phyloP scores from a whole-genome alignment of 2,797 vertebrate genomes.

The Sebastes kiyomatsui region DNA sequence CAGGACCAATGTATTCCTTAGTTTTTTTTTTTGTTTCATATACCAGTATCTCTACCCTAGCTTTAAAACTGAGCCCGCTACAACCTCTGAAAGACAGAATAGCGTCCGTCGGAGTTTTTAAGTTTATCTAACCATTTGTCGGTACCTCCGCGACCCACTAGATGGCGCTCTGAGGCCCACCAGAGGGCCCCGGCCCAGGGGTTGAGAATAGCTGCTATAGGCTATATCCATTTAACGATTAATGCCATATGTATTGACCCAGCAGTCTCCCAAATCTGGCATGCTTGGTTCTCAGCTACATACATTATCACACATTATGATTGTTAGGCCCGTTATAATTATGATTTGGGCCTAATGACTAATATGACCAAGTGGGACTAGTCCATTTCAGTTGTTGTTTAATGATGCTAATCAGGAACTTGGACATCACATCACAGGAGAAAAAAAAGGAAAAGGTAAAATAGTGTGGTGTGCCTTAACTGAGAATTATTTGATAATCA shows the following conservation, averaged over 20 bases:
- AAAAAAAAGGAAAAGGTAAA: neutral
- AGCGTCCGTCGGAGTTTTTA: no score
- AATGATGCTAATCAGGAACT: neutral
- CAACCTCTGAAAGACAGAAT: no score
- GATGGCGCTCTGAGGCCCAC: no score
- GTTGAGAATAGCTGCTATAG: no score
- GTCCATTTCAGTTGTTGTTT: neutral
- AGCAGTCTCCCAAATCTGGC: neutral
- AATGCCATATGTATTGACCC: neutral
- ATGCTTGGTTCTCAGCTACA: neutral
- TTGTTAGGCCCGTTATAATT: neutral
- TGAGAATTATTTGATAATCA: neutral
- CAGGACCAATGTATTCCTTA: no score
- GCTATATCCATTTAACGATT: neutral
- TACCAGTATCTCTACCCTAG: no score
- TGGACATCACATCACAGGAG: neutral
- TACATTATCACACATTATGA: neutral
- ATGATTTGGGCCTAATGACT: neutral
- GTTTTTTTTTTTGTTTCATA: no score
- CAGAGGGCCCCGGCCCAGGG: no score
- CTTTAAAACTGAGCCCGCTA: no score
- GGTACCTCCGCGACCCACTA: no score
- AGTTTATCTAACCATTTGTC: no score
- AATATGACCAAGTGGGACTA: conserved; percentile 6
- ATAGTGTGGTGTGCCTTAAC: neutral